Base-by-base conservation (phyloP, 2,113 vertebrate genomes). In the Oreochromis aureus region DNA sequence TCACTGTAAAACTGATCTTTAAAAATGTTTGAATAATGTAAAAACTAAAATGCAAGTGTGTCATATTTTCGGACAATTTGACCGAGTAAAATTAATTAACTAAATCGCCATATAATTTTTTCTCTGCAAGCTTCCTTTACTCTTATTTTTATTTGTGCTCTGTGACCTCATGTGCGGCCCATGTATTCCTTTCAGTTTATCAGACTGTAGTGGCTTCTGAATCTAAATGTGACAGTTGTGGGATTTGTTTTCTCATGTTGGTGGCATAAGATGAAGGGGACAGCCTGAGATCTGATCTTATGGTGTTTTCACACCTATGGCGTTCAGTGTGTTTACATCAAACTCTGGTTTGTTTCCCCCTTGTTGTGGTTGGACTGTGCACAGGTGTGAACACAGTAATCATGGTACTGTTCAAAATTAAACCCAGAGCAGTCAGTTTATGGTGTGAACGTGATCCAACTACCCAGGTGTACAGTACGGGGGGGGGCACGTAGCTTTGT, bases 231-330 rank as follows among this genome's bases (percentile, higher is more conserved):
- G 46, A 48, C 15, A 48, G 46, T 48, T 48, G 46, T 48, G 46
- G 46, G 46, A 48, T 48, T 48, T 0, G 16, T 48, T 48, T 48
- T 48, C 2, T 48, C 46, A 0, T 48, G 46, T 48, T 48, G 46
- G 46, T 48, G 48, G 2, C 2, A 51, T 51, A 19, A 51, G 48
- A 51, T 51, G 48, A 51, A 51, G 48, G 0, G 7, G 0, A 51
- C 48, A 51, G 18, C 48, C 16, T 51, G 48, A 51, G 16, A 51
- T 51, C 48, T 51, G 48, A 51, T 51, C 48, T 51, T 51, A 51
- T 0, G 2, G 48, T 51, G 48, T 18, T 51, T 51, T 51, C 48
- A 51, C 48, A 51, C 7, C 48, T 51, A 19, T 51, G 7, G 48
- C 18, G 48, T 51, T 51, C 9, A 51, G 48, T 18, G 7, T 19